Base-by-base conservation (phyloP, 2,797 vertebrate genomes). In the Eupleurogrammus muticus region DNA sequence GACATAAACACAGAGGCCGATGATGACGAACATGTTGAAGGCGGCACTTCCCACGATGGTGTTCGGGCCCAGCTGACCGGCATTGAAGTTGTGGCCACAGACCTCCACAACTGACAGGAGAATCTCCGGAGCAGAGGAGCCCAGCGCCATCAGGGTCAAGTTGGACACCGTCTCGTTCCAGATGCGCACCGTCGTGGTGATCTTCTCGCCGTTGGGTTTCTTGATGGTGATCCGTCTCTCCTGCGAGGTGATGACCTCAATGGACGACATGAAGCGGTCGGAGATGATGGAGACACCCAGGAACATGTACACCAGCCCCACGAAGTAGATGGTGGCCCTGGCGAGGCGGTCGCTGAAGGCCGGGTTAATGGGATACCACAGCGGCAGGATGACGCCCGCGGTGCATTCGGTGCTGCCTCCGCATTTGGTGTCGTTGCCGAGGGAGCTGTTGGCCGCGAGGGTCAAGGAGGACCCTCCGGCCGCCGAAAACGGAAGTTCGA, bases 21-120 rank as follows among this genome's bases (percentile, higher is more conserved):
- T 98, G 79, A 99, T 99, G 75, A 99, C 96, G n/a, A 99, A 99
- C 97, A 99, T 99, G 80, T 99, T 99, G 87, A 99, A 99, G 0
- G 98, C 98, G 0, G 98, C 97, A 0, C 97, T 99, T 16, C 98
- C 98, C 35, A 99, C 98, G 0, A 99, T 99, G 34, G 98, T 99
- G 91, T 97, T 98, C 0, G 98, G 98, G 0, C 98, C 98, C 1
- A 99, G 87, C 81, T 99, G 95, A 0, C 98, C 98, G 0, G 98
- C 97, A 0, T 92, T 47, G 73, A 99, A 99, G 83, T 94, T 92
- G 57, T 99, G 98, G 28, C 98, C 98, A 0, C 97, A 99, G 4
- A 99, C 97, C 87, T 99, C 98, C 0, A 99, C 97, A 0, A 99
- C 96, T 0, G 97, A 98, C 9, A 99, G 94, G 2, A 99, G 93